Base-by-base conservation (phyloP, 2,113 vertebrate genomes). In the Pedionomus torquatus region DNA sequence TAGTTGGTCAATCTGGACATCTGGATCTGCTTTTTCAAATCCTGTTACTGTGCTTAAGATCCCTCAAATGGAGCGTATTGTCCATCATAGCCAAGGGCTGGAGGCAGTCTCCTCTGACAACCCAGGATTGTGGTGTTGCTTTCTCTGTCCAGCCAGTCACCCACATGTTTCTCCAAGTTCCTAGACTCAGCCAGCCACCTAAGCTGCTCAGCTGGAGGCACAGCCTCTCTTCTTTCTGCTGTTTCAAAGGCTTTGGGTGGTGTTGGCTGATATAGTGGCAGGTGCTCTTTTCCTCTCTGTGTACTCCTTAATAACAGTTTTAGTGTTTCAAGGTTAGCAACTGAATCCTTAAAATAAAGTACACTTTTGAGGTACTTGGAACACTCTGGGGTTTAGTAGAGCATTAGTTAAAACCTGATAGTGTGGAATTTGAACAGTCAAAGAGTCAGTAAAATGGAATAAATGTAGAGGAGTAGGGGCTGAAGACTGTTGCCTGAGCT, bases 11-110 rank as follows among this genome's bases (percentile, higher is more conserved):
- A 11, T 48, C 48, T 66, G 43, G n/a, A 37, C 13, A 3, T 70
- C 15, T 41, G n/a, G n/a, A 24, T 35, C 43, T 69, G 30, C 15
- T 81, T 83, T 64, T 55, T 64, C 21, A 43, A 55, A 5, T 89
- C 19, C 52, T 43, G 2, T 52, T 39, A 11, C 6, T 24, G 20
- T 60, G 23, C 35, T 74, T 55, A 64, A 52, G 30, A 25, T 61
- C 2, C 25, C 19, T 81, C 41, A 24, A 2, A 12, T 39, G 11
- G n/a, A 77, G 37, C 39, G 16, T 52, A 15, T 11, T 61, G 14
- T 18, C 41, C 11, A 7, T 57, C 2, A 1, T 35, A 5, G 1
- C 0, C 26, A 39, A 43, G 35, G 33, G 31, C 54, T 83, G 87
- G 88, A 78, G 74, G 26, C 28, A n/a, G 10, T 55, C 13, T 76